Base-by-base conservation (phyloP, 2,888 invertebrate species). In the Brenthis ino region DNA sequence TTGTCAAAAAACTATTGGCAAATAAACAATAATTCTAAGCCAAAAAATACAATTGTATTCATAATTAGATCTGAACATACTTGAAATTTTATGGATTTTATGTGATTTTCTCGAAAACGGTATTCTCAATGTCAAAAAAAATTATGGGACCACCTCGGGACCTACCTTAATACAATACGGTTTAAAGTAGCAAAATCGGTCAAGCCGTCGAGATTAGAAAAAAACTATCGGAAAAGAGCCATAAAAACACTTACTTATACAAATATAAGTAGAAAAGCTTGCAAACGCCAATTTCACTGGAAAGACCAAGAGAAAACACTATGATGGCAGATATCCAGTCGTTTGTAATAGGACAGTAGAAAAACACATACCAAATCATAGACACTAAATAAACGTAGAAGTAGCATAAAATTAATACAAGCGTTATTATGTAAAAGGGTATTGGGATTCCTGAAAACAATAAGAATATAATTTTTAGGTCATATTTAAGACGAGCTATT, bases 321-420 rank as follows among this genome's bases (percentile, higher is more conserved):
- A 63, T 51, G 51, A 61, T 61, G 28, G 61, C 51, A 14, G 63
- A 24, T 24, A 43, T 63, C 51, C 53, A 53, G 54, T 63, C 43
- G 37, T 13, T 43, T 24, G 63, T 43, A 12, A 8, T 24, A 3
- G 37, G 61, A 20, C 79, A 80, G 12, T 75, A 75, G 69, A 77
- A 74, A 68, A 84, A 79, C 1, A 82, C 76, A 70, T 81, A 85
- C 86, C 86, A 86, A 8, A 77, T 1, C 70, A 78, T 79, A 1
- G 82, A 85, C 28, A 85, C 20, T 37, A 83, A 68, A 70, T 83
- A 87, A 5, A 78, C 77, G 76, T 87, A 86, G 71, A 80, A 78
- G 68, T 86, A 87, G 13, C 76, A 72, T 0, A 67, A 5, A 0
- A 72, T 51, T 5, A 12, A 72, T 37, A 12, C 71, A 6, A 69